Evolutionary conservation across 2,888 invertebrate species (phyloP).

Genomic region (Tiphia femorata): DNA sequence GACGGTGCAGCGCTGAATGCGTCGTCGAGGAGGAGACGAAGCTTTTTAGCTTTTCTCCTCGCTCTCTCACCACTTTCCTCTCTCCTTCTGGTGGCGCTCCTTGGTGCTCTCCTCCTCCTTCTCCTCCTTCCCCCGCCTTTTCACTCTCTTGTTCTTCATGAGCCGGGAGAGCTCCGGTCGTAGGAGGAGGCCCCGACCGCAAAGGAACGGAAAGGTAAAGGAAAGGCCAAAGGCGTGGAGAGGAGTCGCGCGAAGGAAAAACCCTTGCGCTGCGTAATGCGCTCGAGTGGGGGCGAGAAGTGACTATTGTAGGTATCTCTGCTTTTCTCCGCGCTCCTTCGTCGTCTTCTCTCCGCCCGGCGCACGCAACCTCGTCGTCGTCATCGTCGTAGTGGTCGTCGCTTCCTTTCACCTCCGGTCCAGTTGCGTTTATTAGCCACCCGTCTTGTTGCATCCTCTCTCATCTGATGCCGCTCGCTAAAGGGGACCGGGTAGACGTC

Average conservation of each 20-base stretch:
- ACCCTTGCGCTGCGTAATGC: too few species aligned
- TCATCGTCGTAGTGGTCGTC: too few species aligned
- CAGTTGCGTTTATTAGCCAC: constrained; percentile 40
- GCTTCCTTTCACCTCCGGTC: constrained; percentile 16
- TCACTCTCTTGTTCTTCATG: constrained; percentile 16
- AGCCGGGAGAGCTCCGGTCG: too few species aligned
- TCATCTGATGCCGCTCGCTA: too few species aligned
- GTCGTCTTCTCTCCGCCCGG: neutral
- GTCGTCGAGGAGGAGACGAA: constrained; percentile 40
- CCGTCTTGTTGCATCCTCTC: too few species aligned
- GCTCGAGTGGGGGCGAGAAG: constrained; percentile 38
- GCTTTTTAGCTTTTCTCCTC: constrained; percentile 37
- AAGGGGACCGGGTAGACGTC: too few species aligned
- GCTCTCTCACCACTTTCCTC: neutral
- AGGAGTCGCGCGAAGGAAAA: constrained; percentile 31
- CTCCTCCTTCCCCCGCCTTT: neutral
- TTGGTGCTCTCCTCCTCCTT: neutral
- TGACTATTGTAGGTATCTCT: constrained; percentile 43
- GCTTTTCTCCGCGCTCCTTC: constrained; percentile 28
- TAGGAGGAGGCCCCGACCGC: too few species aligned
- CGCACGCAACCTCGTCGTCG: constrained; percentile 2
- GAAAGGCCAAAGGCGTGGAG: constrained; percentile 7
- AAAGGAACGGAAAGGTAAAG: neutral
- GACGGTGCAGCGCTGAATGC: constrained; percentile 39
- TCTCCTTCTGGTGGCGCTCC: neutral